Base-by-base conservation (phyloP, 2,113 vertebrate species). In the Mystacornis crossleyi region DNA sequence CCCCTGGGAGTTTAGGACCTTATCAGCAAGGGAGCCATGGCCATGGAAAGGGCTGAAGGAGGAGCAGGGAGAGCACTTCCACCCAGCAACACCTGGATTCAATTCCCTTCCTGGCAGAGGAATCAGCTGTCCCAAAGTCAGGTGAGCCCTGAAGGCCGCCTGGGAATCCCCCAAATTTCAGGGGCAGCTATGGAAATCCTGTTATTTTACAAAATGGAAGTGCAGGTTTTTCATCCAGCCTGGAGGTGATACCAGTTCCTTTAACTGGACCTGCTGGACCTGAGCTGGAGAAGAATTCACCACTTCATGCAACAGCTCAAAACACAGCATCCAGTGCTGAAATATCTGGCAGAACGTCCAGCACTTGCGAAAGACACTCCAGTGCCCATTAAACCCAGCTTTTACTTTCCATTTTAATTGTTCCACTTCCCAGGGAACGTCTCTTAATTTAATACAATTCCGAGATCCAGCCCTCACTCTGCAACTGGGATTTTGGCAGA, bases 61-160 rank as follows among this genome's bases (percentile, higher is more conserved):
- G 8, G 74, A 40, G 33, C 34, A 58, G 29, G 61, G 53, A 57
- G 26, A 28, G 25, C 26, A 4, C 1, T 20, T 4, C 9, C 60
- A 21, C 8, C n/a, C 64, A 8, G 0, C 2, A 45, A 6, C 1
- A 0, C 1, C 2, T 1, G 4, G 19, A 8, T 25, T 34, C 34
- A 42, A 0, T 11, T 40, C n/a, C 42, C 51, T 43, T 4, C 38
- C 50, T 48, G 40, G 58, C 34, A 43, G 40, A 24, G 36, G 2
- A 14, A 45, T 14, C 48, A 9, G n/a, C 26, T 65, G 21, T 14
- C 50, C 60, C 24, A 11, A 57, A 28, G 9, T 14, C 83, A 55
- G 78, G n/a, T 3, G 24, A 92, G 42, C 14, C 25, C 66, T 12
- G 45, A 57, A 81, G 69, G 4, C 48, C 75, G 38, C 13, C 15